These are phyloP conservation scores for Siphlonurus alternatus DNA, from an alignment of 2,888 invertebrate species.

Conservation along the genomic window DNA sequence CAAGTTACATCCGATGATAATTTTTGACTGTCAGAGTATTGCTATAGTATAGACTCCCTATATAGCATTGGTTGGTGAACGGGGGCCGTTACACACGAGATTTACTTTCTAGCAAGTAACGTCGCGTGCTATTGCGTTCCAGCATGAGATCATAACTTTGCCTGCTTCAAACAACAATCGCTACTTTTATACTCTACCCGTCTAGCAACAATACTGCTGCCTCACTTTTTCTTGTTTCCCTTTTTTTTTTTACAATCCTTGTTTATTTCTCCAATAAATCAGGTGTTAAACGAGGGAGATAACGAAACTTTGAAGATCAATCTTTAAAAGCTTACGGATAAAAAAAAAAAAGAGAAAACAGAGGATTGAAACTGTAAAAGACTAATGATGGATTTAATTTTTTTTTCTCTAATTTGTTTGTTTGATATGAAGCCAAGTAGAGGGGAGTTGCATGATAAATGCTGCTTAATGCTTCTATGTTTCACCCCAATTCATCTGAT, in stretches of 20 bases:
- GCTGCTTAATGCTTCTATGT: not conserved
- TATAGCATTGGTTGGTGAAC: too few species aligned
- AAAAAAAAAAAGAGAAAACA: not conserved
- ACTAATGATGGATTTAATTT: not conserved
- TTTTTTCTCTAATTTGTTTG: not conserved
- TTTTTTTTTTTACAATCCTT: not conserved
- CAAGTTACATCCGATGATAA: too few species aligned
- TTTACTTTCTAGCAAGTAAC: not conserved
- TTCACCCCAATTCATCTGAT: not conserved
- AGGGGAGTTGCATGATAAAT: not conserved
- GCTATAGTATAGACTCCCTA: not conserved
- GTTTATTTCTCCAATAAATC: not conserved
- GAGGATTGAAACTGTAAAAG: not conserved
- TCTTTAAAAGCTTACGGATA: not conserved
- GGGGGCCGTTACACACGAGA: not conserved
- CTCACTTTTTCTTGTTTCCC: not conserved
- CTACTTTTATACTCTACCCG: not conserved
- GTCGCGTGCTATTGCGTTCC: not conserved
- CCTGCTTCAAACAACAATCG: not conserved
- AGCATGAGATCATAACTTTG: slow-evolving; percentile 2
- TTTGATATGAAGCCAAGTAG: not conserved
- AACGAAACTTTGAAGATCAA: not conserved
- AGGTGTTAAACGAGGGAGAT: not conserved
- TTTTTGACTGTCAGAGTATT: too few species aligned
- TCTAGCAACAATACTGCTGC: not conserved